phyloP scores from a whole-genome alignment of 2,888 invertebrate genomes.

The Aphidius colemani region DNA sequence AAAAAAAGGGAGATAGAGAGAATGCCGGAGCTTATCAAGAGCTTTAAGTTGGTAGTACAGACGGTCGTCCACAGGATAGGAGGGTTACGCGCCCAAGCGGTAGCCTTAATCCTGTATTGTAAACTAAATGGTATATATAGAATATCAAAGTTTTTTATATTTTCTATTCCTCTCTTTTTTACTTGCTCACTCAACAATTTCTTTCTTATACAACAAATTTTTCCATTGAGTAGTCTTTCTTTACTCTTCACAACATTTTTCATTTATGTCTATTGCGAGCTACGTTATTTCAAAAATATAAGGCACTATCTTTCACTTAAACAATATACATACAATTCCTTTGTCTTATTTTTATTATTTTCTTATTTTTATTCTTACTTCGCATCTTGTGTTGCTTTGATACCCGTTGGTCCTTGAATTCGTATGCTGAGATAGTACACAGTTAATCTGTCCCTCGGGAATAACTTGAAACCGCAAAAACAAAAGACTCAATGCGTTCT shows the following conservation, averaged over 20 bases:
- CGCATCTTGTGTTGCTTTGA: slow-evolving; percentile 31
- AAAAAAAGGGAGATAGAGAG: slow-evolving; percentile 24
- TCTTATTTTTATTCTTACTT: slow-evolving; percentile 37
- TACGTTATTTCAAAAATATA: too few species aligned
- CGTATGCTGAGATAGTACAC: slow-evolving; percentile 37
- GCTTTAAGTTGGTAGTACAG: slow-evolving; percentile 47
- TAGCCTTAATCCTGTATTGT: slow-evolving; percentile 56
- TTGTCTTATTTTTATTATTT: slow-evolving; percentile 31
- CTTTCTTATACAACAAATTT: slow-evolving; percentile 5
- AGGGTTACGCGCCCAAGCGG: slow-evolving; percentile 31
- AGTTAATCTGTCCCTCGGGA: slow-evolving; percentile 54
- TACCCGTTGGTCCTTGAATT: slow-evolving; percentile 19
- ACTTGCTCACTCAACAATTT: slow-evolving; percentile 15
- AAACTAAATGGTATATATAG: slow-evolving; percentile 50
- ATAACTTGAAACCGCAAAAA: slow-evolving; percentile 51
- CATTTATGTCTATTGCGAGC: too few species aligned
- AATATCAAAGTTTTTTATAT: slow-evolving; percentile 48
- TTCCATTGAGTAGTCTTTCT: background rate
- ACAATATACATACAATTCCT: too few species aligned
- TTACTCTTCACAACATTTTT: too few species aligned
- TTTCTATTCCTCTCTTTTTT: slow-evolving; percentile 31
- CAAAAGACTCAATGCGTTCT: slow-evolving; percentile 41
- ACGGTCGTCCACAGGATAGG: slow-evolving; percentile 20
- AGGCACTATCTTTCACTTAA: too few species aligned
- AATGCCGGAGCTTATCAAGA: slow-evolving; percentile 51